These are phyloP conservation scores for Harpalus rubripes DNA, from an alignment of 2,888 invertebrate genomes.

Conservation along the genomic window DNA sequence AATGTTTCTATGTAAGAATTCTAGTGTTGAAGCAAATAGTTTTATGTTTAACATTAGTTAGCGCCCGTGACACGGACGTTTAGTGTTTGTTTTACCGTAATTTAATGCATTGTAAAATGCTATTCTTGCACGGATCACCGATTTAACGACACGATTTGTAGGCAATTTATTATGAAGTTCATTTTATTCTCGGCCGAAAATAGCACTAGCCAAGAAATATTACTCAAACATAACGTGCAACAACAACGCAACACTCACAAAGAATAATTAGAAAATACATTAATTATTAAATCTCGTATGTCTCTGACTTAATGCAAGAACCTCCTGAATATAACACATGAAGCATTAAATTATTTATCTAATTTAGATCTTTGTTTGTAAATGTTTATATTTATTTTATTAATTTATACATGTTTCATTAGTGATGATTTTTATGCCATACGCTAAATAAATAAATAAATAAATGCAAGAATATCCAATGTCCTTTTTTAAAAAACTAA, in stretches of 20 bases:
- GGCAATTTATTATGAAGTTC: conserved; percentile 28
- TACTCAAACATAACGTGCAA: not conserved
- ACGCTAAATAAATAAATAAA: no score
- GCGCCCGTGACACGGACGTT: conserved; percentile 10
- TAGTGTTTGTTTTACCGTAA: conserved; percentile 24
- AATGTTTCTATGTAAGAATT: not conserved
- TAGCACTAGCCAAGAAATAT: conserved; percentile 3
- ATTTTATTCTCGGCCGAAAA: conserved; percentile 19
- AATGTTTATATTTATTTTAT: no score
- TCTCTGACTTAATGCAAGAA: no score
- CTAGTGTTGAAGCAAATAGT: not conserved
- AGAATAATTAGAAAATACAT: no score
- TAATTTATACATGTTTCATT: no score
- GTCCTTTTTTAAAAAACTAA: no score
- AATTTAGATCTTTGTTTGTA: no score
- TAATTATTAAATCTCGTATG: no score
- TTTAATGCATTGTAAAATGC: conserved; percentile 49
- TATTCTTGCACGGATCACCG: conserved; percentile 36
- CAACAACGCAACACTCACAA: not conserved
- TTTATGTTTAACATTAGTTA: conserved; percentile 1
- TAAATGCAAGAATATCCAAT: no score
- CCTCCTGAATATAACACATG: no score
- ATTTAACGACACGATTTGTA: conserved; percentile 41
- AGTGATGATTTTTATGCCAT: no score
- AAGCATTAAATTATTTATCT: no score